Conservation (phyloP, 2,888 invertebrate genomes). For the Uropetala carovei region DNA sequence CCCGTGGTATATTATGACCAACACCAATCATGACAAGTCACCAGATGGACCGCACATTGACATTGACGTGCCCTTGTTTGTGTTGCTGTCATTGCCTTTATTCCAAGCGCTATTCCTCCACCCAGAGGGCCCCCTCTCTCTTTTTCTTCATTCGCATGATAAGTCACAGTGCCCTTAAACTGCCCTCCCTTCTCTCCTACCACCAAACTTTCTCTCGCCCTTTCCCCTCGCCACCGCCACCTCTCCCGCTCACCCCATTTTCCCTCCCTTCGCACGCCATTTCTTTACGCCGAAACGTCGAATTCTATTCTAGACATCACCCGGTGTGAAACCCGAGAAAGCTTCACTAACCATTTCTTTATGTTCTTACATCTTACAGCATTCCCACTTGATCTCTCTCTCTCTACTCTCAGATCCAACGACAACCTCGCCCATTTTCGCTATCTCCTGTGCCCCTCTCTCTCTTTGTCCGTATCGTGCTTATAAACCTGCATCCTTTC, state of each 20-base stretch:
- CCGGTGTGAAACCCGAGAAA: no score
- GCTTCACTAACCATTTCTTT: no score
- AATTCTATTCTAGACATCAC: no score
- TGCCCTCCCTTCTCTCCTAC: neutral
- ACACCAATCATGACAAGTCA: neutral
- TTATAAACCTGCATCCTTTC: no score
- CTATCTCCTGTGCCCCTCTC: no score
- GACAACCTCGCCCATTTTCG: no score
- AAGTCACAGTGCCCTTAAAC: neutral
- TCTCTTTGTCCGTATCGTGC: no score
- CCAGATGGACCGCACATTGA: neutral
- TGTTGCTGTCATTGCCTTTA: slow-evolving; percentile 34
- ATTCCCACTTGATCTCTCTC: no score
- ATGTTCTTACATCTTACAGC: no score
- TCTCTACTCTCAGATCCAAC: no score
- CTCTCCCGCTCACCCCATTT: neutral
- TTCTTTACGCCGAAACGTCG: no score
- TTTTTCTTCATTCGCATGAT: neutral
- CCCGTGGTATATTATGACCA: neutral
- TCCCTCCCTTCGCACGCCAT: no score
- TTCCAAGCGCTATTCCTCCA: neutral
- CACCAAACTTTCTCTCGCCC: neutral
- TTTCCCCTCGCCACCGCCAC: neutral
- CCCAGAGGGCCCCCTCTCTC: neutral
- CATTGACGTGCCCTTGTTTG: slow-evolving; percentile 49